Evolutionary conservation across 2,797 vertebrate genomes (phyloP), one percentile per base, ranked within the genome.

Genomic region (Muraenolepis orangiensis): DNA sequence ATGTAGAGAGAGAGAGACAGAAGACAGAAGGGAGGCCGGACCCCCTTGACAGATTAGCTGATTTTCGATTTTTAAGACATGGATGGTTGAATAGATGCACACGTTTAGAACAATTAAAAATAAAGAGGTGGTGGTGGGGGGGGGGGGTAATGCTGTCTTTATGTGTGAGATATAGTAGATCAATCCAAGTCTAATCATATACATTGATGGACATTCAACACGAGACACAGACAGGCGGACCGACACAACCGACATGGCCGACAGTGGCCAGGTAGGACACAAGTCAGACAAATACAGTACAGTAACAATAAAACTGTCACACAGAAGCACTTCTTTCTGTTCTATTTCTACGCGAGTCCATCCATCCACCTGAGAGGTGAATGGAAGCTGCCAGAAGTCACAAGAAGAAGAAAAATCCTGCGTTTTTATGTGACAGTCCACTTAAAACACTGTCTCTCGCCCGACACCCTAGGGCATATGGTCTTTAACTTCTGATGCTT

Each of bases 31-130:
- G n/a, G 57, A 64, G 8, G 8, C 10, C 57, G 23, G 51, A 57
- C 51, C 11, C 51, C 11, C 51, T n/a, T 11, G 57, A 61, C 57
- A 6, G 7, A 87, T 42, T 88, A 81, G 75, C 76, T 51, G 51
- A 23, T 30, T 29, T 30, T 26, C n/a, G n/a, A n/a, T 0, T 64
- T 23, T 64, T 64, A n/a, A n/a, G 20, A 64, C 57, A 51, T 57
- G n/a, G 16, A 64, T 64, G 57, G 57, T 64, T 64, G 57, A 64
- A 26, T 11, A 26, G 57, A 61, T 61, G 42, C 16, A 20, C 4
- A 51, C 42, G 18, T 51, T 61, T 10, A 26, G 57, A 23, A 28
- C 23, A 26, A 64, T 26, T 26, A 0, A 5, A 10, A 38, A 38
- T 4, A 12, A 61, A 26, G 11, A n/a, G n/a, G n/a, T n/a, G n/a